Evolutionary conservation across 92 coral and sea anemone species (phyloP).

Genomic region (Epizoanthus scotinus): DNA sequence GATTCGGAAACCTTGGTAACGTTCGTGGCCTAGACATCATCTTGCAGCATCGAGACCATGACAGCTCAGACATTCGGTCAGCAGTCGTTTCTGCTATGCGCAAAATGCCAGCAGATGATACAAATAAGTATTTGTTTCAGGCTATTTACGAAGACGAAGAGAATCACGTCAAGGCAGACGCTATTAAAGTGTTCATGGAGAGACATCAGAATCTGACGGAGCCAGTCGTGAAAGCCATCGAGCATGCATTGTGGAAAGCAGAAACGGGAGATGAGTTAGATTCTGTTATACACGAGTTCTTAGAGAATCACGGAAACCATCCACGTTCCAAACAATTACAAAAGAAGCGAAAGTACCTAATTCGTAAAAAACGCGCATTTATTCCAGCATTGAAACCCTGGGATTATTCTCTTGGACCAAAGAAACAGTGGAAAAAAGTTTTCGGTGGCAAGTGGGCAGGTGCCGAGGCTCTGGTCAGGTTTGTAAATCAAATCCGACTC

Average conservation of each 20-base stretch:
- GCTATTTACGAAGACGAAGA: slow-evolving; percentile 74
- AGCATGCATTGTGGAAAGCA: slow-evolving; percentile 78
- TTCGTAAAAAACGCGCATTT: slow-evolving; percentile 79
- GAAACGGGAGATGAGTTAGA: slow-evolving; percentile 73
- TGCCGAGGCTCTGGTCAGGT: slow-evolving; percentile 72
- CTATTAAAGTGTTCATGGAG: slow-evolving; percentile 76
- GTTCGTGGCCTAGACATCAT: slow-evolving; percentile 62
- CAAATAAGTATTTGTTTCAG: slow-evolving; percentile 59
- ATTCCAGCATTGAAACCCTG: slow-evolving; percentile 77
- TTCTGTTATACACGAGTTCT: slow-evolving; percentile 58
- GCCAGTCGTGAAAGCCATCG: slow-evolving; percentile 63
- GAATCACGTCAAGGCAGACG: slow-evolving; percentile 81
- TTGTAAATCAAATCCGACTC: slow-evolving; percentile 68
- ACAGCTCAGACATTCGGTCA: slow-evolving; percentile 78
- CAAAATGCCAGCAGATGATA: slow-evolving; percentile 63
- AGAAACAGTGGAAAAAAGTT: slow-evolving; percentile 63
- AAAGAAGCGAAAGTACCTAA: slow-evolving; percentile 49
- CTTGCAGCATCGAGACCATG: slow-evolving; percentile 76
- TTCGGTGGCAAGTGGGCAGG: slow-evolving; percentile 81
- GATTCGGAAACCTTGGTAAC: slow-evolving; percentile 89
- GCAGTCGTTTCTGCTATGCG: slow-evolving; percentile 87
- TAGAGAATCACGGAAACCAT: slow-evolving; percentile 81
- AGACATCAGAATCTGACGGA: slow-evolving; percentile 67
- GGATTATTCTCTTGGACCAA: slow-evolving; percentile 72
- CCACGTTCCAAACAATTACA: slow-evolving; percentile 55